Evolutionary conservation across 2,888 invertebrate genomes (phyloP), one percentile per base, ranked within the genome.

Genomic region (Noctua comes): DNA sequence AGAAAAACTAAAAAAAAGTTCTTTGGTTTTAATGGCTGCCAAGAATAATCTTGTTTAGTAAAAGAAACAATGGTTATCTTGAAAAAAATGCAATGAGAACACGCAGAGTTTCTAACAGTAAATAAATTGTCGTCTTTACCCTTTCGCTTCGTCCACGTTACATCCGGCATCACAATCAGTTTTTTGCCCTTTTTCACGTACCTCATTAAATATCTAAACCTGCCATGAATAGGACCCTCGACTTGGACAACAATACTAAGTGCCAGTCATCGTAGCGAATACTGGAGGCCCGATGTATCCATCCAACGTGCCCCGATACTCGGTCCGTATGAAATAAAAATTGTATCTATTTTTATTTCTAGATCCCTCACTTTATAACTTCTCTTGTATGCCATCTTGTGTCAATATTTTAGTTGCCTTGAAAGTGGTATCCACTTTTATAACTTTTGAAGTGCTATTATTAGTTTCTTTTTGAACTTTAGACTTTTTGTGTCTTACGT

Each of bases 261-360:
- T 62, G 36, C 69, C 76, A 81, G 76, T 76, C 68, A 59, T 62
- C 36, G 31, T 31, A 75, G 65, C 48, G 68, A 75, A 72, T 31
- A 36, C 65, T 83, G 27, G 64, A 69, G 2, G 24, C 40, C 27
- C 27, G 11, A 43, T 64, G n/a, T 70, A 57, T 46, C 18, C 43
- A 57, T 16, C 40, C n/a, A 73, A 70, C 73, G 54, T 36, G 31
- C 31, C 48, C 46, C 36, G 31, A 54, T 73, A 48, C 43, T 43
- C 18, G 8, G 10, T 36, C 54, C 27, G 11, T 40, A 36, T 13
- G 5, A 10, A 2, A 84, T 65, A 24, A 46, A 46, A 48, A 68
- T 27, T 43, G 54, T 62, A 24, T 78, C 70, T 77, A 77, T 69
- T 65, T 83, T 62, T 59, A 66, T 76, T 70, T 70, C 27, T 64